These are phyloP conservation scores for Periophthalmodon schlosseri DNA, from an alignment of 2,113 vertebrate genomes.

Conservation along the genomic window DNA sequence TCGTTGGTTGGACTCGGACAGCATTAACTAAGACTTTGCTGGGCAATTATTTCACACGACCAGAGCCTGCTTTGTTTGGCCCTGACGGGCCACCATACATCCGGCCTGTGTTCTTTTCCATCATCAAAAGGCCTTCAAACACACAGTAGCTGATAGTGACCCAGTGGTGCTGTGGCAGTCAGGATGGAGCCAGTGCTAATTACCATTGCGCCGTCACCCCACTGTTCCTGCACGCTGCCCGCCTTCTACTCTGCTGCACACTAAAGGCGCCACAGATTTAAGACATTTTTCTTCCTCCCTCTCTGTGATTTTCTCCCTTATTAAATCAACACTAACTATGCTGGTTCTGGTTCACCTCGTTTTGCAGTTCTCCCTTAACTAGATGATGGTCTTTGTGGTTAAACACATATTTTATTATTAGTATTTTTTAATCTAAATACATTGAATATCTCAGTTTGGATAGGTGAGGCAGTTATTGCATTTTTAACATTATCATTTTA, in stretches of 20 bases:
- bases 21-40: slow-evolving; percentile 1
- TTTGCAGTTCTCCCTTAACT: slow-evolving; percentile 39
- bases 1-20: background rate
- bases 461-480: too few species aligned
- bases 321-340: slow-evolving; percentile 55
- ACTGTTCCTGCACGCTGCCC: slow-evolving; percentile 23
- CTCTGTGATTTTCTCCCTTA: slow-evolving; percentile 51
- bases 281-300: slow-evolving; percentile 36
- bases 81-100: background rate
- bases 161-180: slow-evolving; percentile 27
- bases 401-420: slow-evolving; percentile 15
- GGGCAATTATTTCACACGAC: background rate
- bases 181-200: slow-evolving; percentile 48
- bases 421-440: too few species aligned
- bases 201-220: slow-evolving; percentile 30
- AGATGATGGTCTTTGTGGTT: slow-evolving; percentile 49
- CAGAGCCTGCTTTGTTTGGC: slow-evolving; percentile 8
- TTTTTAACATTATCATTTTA: too few species aligned
- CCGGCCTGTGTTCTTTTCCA: slow-evolving; percentile 4
- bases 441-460: slow-evolving; percentile 15
- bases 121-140: slow-evolving; percentile 38
- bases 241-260: slow-evolving; percentile 19
- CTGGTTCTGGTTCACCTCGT: slow-evolving; percentile 65
- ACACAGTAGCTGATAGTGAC: slow-evolving; percentile 32
- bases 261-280: slow-evolving; percentile 46